Evolutionary conservation across 2,888 invertebrate genomes (phyloP), one percentile per base, ranked within the genome.

Genomic region (Steromphala cineraria): DNA sequence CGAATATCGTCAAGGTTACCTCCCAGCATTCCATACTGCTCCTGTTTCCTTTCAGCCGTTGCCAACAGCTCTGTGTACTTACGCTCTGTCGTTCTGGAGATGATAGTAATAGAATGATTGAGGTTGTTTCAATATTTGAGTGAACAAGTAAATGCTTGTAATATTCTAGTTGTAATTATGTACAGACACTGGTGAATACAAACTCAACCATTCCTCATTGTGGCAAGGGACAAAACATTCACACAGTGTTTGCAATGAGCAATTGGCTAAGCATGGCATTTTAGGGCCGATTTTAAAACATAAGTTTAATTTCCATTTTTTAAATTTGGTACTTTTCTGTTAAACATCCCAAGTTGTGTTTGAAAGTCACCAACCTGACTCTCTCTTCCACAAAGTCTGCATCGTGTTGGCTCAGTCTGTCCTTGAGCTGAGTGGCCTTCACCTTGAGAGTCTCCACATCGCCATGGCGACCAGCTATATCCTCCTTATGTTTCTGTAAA

Each of bases 371-470:
- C 76, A 83, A 92, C 92, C 89, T 91, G 85, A 92, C 83, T 77
- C 86, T 88, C 24, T 91, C 91, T 36, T 91, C 88, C 17, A 92
- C 90, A 8, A 92, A 87, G 7, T 89, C 87, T 17, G 85, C 82
- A 79, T 92, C 92, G 52, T 87, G 88, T 19, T 85, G 87, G 83
- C 92, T 91, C 78, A 92, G 87, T 53, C 86, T 84, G 19, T 86
- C 82, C 19, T 83, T 77, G 17, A 91, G 78, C 52, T 87, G 87
- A 21, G 81, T 80, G 2, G 88, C 88, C 56, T 84, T 85, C 31
- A 67, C 82, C 28, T 85, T 86, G 40, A 91, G 79, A 5, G 81
- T 87, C 36, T 86, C 87, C 67, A 90, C 84, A 40, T 81, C 84
- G 53, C 84, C 84, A 40, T 86, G 82, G 46, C 87, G 85, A 10